phyloP scores from a whole-genome alignment of 2,113 vertebrate species.

The Colistium nudipinnis region DNA sequence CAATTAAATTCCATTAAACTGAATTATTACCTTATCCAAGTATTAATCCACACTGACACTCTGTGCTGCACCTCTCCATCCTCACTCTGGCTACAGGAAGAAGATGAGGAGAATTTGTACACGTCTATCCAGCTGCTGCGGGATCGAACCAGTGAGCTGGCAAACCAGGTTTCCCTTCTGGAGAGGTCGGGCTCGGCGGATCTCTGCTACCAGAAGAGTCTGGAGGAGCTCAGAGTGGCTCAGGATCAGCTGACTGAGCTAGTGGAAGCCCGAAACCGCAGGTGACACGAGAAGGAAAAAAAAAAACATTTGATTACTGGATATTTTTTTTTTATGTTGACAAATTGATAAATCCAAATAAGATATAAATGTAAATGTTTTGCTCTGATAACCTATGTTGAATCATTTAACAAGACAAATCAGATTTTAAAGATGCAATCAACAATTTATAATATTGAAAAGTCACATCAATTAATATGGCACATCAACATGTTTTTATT shows the following conservation, averaged over 20 bases:
- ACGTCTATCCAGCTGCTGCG: constrained; percentile 88
- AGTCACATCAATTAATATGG: too few species aligned
- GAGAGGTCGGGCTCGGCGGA: constrained; percentile 84
- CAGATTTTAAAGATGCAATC: too few species aligned
- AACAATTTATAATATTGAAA: too few species aligned
- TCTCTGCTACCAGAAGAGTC: constrained; percentile 86
- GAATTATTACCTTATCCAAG: background rate
- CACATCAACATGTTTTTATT: too few species aligned
- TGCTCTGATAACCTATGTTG: too few species aligned
- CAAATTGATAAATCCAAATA: too few species aligned
- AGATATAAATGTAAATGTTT: too few species aligned
- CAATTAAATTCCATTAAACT: too few species aligned
- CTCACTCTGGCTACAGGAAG: constrained; percentile 83
- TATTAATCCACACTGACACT: background rate
- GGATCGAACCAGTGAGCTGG: constrained; percentile 86
- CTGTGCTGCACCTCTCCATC: background rate
- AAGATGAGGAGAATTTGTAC: constrained; percentile 89
- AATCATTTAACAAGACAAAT: too few species aligned
- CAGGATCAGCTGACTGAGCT: constrained; percentile 87
- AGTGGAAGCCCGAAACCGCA: constrained; percentile 87
- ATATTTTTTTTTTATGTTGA: too few species aligned
- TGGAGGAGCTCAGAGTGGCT: constrained; percentile 84
- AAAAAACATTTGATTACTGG: too few species aligned
- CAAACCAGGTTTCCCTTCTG: constrained; percentile 85
- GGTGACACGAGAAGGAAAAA: constrained; percentile 74